phyloP scores from a whole-genome alignment of 2,113 vertebrate species.

The Xerus inauris region DNA sequence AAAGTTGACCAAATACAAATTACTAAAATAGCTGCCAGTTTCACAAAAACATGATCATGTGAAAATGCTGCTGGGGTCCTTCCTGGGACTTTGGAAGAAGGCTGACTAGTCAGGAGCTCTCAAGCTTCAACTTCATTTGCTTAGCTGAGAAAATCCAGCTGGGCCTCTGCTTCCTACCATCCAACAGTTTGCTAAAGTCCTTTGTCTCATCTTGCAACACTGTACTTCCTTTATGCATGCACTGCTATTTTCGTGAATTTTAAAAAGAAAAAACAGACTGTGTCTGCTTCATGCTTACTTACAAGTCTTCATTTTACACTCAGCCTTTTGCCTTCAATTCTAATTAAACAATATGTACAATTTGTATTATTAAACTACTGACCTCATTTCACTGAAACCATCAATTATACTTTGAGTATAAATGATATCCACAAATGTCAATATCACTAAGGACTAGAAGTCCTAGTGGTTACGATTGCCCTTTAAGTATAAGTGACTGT shows the following conservation, averaged over 20 bases:
- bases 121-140: background rate
- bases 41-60: background rate
- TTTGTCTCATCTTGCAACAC: background rate
- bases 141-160: background rate
- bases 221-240: background rate
- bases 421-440: slow-evolving; percentile 1
- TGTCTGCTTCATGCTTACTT: background rate
- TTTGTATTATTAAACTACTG: background rate
- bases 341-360: background rate
- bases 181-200: background rate
- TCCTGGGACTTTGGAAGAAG: background rate
- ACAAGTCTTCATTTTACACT: slow-evolving; percentile 4
- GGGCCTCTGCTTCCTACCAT: background rate
- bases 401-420: background rate
- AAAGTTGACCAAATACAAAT: background rate
- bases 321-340: background rate
- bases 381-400: background rate
- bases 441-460: background rate
- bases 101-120: background rate
- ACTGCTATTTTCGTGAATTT: background rate
- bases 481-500: background rate
- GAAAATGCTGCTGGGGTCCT: background rate
- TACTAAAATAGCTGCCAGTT: background rate
- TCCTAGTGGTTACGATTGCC: background rate
- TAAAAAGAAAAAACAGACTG: background rate